Percentiles rank a stretch among this genome's conserved stretches.
Evolutionary conservation across 2,113 vertebrate genomes (phyloP).

Genomic region (Chunga burmeisteri): DNA sequence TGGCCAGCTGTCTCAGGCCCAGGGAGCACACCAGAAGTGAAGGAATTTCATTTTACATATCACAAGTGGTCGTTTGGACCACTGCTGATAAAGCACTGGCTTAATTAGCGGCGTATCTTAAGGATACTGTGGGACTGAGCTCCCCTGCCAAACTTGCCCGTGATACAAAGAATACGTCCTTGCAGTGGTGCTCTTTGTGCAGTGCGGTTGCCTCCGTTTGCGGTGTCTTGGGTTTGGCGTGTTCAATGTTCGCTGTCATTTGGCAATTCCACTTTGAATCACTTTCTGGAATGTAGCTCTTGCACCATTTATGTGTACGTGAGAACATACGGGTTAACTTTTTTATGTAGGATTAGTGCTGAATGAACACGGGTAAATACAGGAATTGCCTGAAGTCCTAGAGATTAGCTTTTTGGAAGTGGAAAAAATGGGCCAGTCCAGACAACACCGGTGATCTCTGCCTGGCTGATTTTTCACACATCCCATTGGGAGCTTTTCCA

Average conservation of each 20-base stretch:
- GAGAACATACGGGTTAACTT: neutral
- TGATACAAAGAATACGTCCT: rapidly evolving
- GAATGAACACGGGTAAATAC: neutral
- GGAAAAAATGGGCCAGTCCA: neutral
- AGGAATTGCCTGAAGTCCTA: conserved; percentile 34
- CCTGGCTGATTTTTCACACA: neutral
- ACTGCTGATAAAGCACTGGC: neutral
- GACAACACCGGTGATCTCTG: neutral
- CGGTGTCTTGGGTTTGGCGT: neutral
- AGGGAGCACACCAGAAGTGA: neutral
- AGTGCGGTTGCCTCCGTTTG: neutral
- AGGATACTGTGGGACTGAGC: neutral
- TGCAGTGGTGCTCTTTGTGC: neutral
- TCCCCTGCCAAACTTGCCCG: neutral
- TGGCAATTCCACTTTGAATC: conserved; percentile 11
- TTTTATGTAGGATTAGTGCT: neutral
- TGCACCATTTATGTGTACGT: neutral
- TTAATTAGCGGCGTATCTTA: neutral
- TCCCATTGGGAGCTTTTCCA: neutral
- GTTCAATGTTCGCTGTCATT: rapidly evolving
- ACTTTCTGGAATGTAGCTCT: conserved; percentile 19
- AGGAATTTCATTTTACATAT: conserved; percentile 1
- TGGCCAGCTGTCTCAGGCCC: neutral
- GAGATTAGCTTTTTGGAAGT: neutral
- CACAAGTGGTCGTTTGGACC: conserved; percentile 24